Evolutionary conservation across 2,113 vertebrate genomes (phyloP).

Genomic region (Recurvirostra avosetta): DNA sequence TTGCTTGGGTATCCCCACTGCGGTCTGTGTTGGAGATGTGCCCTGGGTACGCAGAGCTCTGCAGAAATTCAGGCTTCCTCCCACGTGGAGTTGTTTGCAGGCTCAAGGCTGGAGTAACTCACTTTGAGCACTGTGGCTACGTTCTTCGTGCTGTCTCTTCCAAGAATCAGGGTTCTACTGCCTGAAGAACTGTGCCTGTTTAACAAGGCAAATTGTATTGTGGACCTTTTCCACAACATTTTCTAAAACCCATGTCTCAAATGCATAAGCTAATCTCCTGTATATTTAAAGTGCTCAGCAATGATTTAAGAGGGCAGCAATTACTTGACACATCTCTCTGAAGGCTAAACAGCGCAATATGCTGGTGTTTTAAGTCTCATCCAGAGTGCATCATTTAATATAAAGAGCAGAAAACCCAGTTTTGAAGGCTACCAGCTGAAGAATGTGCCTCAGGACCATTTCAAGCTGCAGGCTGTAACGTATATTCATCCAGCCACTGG

Average conservation of each 20-base stretch:
- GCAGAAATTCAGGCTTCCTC: background rate
- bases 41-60: background rate
- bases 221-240: constrained; percentile 5
- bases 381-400: background rate
- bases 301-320: constrained; percentile 45
- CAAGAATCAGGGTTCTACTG: background rate
- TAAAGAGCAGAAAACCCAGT: background rate
- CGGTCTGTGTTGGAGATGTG: background rate
- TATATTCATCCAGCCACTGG: background rate
- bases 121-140: background rate
- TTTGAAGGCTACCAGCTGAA: background rate
- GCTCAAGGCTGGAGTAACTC: background rate
- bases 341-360: background rate
- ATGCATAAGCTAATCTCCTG: background rate
- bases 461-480: background rate
- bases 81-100: accelerated
- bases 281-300: constrained; percentile 63
- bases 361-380: background rate
- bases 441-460: background rate
- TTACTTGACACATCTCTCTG: background rate
- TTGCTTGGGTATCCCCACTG: background rate
- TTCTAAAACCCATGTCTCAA: background rate
- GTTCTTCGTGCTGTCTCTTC: accelerated
- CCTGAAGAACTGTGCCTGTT: background rate
- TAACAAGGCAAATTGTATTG: background rate